Conservation (phyloP, 2,888 invertebrate genomes). For the Melipona bicolor region DNA sequence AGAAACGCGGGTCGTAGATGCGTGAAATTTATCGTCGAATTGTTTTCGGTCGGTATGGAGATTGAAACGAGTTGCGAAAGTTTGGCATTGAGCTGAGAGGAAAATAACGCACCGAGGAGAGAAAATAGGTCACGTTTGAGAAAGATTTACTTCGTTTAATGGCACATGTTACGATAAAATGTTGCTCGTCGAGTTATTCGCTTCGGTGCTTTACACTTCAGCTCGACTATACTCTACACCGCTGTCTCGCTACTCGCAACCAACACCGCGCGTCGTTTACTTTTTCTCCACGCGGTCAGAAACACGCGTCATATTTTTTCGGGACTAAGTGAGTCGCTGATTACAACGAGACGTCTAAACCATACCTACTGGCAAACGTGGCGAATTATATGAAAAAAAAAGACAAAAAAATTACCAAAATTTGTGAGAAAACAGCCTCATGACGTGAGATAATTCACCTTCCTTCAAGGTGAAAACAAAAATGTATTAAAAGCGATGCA, state of each 20-base stretch:
- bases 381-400: too few relatives aligned
- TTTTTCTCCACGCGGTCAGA: neutral
- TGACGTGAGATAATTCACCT: neutral
- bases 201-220: constrained; percentile 26
- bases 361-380: too few relatives aligned
- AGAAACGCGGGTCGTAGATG: neutral
- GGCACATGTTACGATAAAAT: constrained; percentile 32
- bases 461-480: neutral
- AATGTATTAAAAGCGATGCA: neutral
- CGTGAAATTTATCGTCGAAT: constrained; percentile 17
- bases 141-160: constrained; percentile 45
- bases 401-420: neutral
- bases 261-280: neutral
- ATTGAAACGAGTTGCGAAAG: constrained; percentile 34
- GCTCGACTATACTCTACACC: neutral
- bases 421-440: neutral
- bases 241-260: neutral
- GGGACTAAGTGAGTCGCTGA: neutral
- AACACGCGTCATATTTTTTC: neutral
- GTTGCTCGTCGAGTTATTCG: constrained; percentile 17
- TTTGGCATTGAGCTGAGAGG: constrained; percentile 17
- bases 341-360: neutral
- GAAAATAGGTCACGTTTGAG: constrained; percentile 42
- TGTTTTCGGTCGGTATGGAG: neutral
- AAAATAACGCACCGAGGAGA: constrained; percentile 28